A percentile compares a stretch with the other conserved stretches of the same genome.
Evolutionary conservation across 92 coral and sea anemone genomes (phyloP).

Genomic region (Micromussa lordhowensis): DNA sequence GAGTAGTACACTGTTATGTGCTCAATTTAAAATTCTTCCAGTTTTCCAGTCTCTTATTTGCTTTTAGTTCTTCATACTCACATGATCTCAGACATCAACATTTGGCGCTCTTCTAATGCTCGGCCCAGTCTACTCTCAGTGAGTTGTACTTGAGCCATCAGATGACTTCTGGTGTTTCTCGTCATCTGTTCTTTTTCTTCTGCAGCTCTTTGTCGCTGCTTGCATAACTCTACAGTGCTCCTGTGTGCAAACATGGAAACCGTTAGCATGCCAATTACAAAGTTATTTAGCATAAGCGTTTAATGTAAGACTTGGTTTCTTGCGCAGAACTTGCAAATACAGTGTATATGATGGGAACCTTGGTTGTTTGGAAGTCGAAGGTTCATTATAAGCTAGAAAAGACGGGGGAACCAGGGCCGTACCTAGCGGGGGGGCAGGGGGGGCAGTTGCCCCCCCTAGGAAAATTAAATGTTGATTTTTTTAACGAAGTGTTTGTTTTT

Average conservation of each 20-base stretch:
- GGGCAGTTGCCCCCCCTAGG: too few species aligned
- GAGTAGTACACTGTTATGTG: too few species aligned
- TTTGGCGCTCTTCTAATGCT: conserved; percentile 26
- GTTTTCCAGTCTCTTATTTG: background rate
- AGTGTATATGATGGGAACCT: background rate
- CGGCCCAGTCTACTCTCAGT: conserved; percentile 11
- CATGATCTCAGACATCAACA: conserved; percentile 30
- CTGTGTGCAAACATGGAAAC: background rate
- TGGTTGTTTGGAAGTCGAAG: background rate
- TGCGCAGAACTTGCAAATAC: background rate
- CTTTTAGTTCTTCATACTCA: background rate
- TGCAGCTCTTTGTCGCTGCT: background rate
- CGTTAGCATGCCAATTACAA: background rate
- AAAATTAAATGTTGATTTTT: too few species aligned
- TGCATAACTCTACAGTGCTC: background rate
- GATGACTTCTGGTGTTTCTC: background rate
- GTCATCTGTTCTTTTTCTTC: background rate
- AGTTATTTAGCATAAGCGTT: background rate
- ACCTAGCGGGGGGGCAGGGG: too few species aligned
- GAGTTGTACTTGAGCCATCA: conserved; percentile 3
- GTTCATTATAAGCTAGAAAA: too few species aligned
- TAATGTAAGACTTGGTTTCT: background rate
- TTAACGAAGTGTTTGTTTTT: too few species aligned
- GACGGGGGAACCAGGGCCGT: too few species aligned
- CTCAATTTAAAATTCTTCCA: background rate